Conservation (phyloP, 2,113 vertebrate genomes). For the Chloropsis hardwickii region DNA sequence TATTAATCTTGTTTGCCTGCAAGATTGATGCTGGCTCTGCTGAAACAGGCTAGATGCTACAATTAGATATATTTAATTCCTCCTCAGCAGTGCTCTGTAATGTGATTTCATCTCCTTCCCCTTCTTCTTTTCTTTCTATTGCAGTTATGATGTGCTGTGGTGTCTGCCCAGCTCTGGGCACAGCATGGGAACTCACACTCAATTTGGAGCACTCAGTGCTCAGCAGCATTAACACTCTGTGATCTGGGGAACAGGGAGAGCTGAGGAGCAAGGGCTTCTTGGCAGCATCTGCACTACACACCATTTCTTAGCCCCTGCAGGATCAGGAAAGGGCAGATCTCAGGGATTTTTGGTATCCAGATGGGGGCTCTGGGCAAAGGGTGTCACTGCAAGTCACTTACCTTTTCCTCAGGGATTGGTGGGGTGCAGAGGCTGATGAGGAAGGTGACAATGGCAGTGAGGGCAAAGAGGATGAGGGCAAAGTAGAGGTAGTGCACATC, state of each 20-base stretch:
- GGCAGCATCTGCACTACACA: neutral
- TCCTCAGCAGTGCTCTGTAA: conserved; percentile 56
- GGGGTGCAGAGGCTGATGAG: conserved; percentile 82
- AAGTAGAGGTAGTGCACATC: conserved; percentile 94
- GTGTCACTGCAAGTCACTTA: conserved; percentile 52
- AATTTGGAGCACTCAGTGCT: conserved; percentile 11
- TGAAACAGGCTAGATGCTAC: conserved; percentile 50
- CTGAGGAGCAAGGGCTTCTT: neutral
- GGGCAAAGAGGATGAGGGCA: conserved; percentile 82
- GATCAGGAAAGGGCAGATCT: neutral
- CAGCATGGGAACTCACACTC: conserved; percentile 53
- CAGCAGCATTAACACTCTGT: conserved; percentile 22
- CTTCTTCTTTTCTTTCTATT: neutral
- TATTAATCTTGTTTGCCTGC: conserved; percentile 66
- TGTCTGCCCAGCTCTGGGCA: conserved; percentile 17
- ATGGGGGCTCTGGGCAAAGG: neutral
- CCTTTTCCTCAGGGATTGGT: conserved; percentile 82
- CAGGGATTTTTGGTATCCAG: neutral
- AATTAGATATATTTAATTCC: conserved; percentile 66
- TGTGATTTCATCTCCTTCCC: conserved; percentile 37
- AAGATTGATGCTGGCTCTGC: conserved; percentile 65
- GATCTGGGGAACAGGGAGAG: neutral
- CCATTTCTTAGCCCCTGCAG: neutral
- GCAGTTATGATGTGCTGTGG: neutral
- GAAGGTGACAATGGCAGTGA: conserved; percentile 75